Percentiles rank a stretch among this genome's conserved stretches.
Conservation (phyloP, 2,797 vertebrate species). For the Fistularia tabacaria region DNA sequence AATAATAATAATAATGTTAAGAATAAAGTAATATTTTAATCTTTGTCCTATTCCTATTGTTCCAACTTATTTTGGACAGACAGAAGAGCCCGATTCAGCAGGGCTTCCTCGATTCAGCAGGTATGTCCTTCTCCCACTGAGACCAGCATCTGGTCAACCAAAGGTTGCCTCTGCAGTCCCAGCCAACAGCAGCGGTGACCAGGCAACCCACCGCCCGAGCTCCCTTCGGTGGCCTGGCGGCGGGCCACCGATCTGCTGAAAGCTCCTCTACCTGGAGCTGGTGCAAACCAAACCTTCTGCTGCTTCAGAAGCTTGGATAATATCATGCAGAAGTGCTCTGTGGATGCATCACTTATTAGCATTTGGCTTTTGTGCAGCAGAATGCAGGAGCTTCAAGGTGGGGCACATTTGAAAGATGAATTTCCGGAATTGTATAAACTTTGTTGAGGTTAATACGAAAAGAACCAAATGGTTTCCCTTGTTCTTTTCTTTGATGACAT, state of each 20-base stretch:
- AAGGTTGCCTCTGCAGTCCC: slow-evolving; percentile 30
- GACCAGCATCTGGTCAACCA: slow-evolving; percentile 55
- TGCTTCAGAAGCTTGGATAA: not conserved
- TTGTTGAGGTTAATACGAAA: too few species aligned
- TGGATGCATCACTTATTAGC: not conserved
- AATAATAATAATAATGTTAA: too few species aligned
- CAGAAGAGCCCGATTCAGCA: slow-evolving; percentile 10
- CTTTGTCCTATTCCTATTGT: too few species aligned
- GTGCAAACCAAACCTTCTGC: not conserved
- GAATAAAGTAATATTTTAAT: too few species aligned
- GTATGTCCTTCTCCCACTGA: slow-evolving; percentile 44
- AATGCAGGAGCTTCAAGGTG: too few species aligned
- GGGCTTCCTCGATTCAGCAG: slow-evolving; percentile 32
- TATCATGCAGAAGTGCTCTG: not conserved
- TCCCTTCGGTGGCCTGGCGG: slow-evolving; percentile 32
- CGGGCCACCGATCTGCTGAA: slow-evolving; percentile 14
- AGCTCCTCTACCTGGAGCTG: slow-evolving; percentile 6
- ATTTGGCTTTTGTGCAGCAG: too few species aligned
- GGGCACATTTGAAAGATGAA: too few species aligned
- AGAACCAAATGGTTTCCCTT: too few species aligned
- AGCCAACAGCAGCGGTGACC: slow-evolving; percentile 39
- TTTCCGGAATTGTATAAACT: too few species aligned
- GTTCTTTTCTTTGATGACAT: too few species aligned
- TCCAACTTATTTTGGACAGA: too few species aligned
- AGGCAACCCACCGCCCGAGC: slow-evolving; percentile 23